Evolutionary conservation across 2,888 invertebrate genomes (phyloP), one percentile per base, ranked within the genome.

Genomic region (Cantharis lateralis): DNA sequence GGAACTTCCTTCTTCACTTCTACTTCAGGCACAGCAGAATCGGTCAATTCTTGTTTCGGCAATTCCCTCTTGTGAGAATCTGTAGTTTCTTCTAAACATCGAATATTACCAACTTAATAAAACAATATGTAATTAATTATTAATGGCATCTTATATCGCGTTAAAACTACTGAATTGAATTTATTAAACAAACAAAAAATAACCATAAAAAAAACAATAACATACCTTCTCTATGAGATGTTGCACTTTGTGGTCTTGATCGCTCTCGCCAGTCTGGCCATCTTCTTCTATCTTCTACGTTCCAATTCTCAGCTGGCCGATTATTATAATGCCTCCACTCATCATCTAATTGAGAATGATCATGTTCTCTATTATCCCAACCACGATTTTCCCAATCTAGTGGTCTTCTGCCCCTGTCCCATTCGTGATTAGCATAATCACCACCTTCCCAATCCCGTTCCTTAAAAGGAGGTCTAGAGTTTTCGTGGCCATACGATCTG

Each of bases 201-300:
- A n/a, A 4, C 9, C 9, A 24, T 24, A 24, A 24, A 24, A 24
- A 9, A 24, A 24, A 0, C n/a, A n/a, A 48, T 62, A 80, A 82
- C 24, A 82, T 82, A 83, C 84, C 84, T 74, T 85, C 85, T 73
- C 86, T 82, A 76, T 87, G 86, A 3, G 88, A 87, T 4, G 87
- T 85, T 13, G 86, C 83, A 88, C 91, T 85, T 88, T 88, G 85
- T 3, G 88, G 82, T 84, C 90, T 78, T 85, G 89, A 88, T 88
- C 89, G 82, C 85, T 89, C 76, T 63, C 85, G 82, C 86, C 86
- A 86, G 70, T 86, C 85, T 71, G 83, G 90, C 80, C 90, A 91
- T 63, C 90, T 86, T 64, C 90, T 88, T 70, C 91, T 89, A 79
- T 91, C 92, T 72, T 92, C 92, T 64, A 90, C 89, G 15, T 84